Conservation (phyloP, 2,113 vertebrate species). For the Notothenia coriiceps region DNA sequence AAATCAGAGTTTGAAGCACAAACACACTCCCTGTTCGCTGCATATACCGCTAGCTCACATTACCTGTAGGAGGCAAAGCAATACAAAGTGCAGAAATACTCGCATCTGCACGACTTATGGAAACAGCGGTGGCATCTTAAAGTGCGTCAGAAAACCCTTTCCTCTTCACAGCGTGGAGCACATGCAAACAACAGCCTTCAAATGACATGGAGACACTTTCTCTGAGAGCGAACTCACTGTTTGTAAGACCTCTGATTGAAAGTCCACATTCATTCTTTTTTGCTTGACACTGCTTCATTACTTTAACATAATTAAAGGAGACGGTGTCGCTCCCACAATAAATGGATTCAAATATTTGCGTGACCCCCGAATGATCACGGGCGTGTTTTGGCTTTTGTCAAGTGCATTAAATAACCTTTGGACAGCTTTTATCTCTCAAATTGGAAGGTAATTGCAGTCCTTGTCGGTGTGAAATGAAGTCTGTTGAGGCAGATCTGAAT, state of each 20-base stretch:
- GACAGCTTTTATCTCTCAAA: slow-evolving; percentile 55
- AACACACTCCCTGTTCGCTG: too few relatives aligned
- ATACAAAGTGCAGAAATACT: too few relatives aligned
- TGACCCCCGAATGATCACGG: slow-evolving; percentile 30
- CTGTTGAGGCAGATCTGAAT: slow-evolving; percentile 52
- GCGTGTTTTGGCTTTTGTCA: slow-evolving; percentile 63
- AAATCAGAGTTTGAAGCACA: too few relatives aligned
- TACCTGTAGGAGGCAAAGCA: too few relatives aligned
- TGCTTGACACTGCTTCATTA: slow-evolving; percentile 12
- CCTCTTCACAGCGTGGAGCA: too few relatives aligned
- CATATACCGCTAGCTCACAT: too few relatives aligned
- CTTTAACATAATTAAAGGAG: slow-evolving; percentile 42
- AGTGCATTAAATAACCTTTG: slow-evolving; percentile 59
- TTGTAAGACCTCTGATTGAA: background rate
- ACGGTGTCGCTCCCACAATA: slow-evolving; percentile 17
- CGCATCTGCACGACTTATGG: too few relatives aligned
- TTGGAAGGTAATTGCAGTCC: slow-evolving; percentile 64
- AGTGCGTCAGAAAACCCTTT: too few relatives aligned
- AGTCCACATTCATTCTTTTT: slow-evolving; percentile 5
- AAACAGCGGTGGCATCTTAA: too few relatives aligned
- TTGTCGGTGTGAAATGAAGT: slow-evolving; percentile 59
- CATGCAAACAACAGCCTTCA: background rate
- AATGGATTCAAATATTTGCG: slow-evolving; percentile 48
- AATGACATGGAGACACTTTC: background rate
- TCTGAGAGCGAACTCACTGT: background rate